Conservation (phyloP, 2,113 vertebrate genomes). For the Podarcis cretensis region DNA sequence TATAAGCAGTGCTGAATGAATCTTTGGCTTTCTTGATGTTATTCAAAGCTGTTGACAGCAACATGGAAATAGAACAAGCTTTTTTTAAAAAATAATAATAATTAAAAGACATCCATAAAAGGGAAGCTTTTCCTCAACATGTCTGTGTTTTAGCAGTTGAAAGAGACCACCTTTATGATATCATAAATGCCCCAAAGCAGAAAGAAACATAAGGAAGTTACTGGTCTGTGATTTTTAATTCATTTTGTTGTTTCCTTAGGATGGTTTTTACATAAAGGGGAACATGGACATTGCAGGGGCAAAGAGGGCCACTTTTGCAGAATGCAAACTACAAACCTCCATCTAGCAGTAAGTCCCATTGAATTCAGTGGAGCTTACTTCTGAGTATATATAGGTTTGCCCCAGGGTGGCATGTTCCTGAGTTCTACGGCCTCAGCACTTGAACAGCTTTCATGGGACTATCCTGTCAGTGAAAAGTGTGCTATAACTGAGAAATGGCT, state of each 20-base stretch:
- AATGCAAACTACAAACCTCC: too few relatives aligned
- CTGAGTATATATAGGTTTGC: not conserved
- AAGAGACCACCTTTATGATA: not conserved
- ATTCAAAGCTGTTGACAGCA: constrained; percentile 58
- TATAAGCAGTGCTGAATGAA: constrained; percentile 68
- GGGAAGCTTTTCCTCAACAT: not conserved
- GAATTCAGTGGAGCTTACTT: not conserved
- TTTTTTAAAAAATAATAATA: constrained; percentile 25
- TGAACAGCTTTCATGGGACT: not conserved
- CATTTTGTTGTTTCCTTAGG: not conserved
- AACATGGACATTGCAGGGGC: not conserved
- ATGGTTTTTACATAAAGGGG: not conserved
- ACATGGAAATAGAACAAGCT: constrained; percentile 35
- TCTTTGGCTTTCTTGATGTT: constrained; percentile 66
- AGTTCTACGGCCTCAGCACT: not conserved
- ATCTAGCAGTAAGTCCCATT: not conserved
- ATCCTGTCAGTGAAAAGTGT: too few relatives aligned
- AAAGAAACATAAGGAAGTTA: not conserved
- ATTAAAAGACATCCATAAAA: not conserved
- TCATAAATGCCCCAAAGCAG: not conserved
- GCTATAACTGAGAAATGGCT: not conserved
- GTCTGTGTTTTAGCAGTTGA: not conserved
- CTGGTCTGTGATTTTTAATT: not conserved
- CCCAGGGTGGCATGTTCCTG: not conserved
- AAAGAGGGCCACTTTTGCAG: not conserved